phyloP scores from a whole-genome alignment of 2,888 invertebrate genomes.

The Colostygia pectinataria region DNA sequence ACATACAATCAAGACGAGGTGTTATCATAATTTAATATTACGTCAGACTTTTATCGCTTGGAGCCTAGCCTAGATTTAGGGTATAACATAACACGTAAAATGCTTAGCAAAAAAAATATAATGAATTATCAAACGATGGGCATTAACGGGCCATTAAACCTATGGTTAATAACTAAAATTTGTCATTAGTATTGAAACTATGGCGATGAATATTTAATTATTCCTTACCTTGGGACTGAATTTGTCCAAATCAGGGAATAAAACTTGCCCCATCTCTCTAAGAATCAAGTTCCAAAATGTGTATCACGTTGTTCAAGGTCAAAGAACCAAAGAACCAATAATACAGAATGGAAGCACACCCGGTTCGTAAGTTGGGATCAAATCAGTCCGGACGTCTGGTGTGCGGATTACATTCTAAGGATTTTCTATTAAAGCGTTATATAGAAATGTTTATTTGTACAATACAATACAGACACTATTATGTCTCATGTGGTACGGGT shows the following conservation, averaged over 20 bases:
- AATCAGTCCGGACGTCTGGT: conserved; percentile 16
- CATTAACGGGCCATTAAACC: background rate
- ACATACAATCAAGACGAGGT: conserved; percentile 2
- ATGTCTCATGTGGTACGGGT: background rate
- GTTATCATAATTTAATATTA: conserved; percentile 15
- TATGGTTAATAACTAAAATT: background rate
- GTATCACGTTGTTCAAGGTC: conserved; percentile 4
- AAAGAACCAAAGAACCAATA: conserved; percentile 10
- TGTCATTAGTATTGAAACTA: no score
- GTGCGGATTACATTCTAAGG: conserved; percentile 18
- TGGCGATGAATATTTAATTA: no score
- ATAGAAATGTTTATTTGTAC: background rate
- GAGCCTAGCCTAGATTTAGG: background rate
- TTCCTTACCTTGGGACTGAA: no score
- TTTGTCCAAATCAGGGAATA: no score
- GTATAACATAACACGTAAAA: background rate
- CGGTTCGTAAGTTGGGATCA: conserved; percentile 21
- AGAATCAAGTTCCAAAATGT: background rate
- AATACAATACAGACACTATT: no score
- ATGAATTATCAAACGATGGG: background rate
- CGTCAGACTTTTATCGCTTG: conserved; percentile 5
- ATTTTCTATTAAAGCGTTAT: background rate
- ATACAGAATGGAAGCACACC: conserved; percentile 6
- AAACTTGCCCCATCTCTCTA: no score
- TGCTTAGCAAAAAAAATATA: background rate